Percentiles rank a stretch among this genome's conserved stretches.
phyloP scores from a whole-genome alignment of 2,888 invertebrate species.

The Aelia acuminata region DNA sequence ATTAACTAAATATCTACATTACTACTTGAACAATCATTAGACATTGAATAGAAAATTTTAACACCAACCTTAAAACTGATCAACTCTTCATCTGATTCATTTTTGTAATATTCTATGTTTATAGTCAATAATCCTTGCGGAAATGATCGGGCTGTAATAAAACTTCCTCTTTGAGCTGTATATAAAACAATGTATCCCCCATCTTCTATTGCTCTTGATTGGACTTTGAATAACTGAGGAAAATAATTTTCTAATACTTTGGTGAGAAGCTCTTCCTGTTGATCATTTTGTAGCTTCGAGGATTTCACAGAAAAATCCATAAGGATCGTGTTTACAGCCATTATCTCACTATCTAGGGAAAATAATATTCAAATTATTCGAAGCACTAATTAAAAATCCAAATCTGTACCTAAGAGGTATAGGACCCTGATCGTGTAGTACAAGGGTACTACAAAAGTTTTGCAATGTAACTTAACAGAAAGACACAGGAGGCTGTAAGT shows the following conservation, averaged over 20 bases:
- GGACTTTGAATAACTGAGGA: slow-evolving; percentile 78
- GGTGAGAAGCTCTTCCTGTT: slow-evolving; percentile 78
- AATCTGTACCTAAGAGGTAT: neutral
- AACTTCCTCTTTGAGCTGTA: slow-evolving; percentile 79
- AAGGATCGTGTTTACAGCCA: slow-evolving; percentile 85
- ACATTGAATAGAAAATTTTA: slow-evolving; percentile 66
- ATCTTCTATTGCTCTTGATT: slow-evolving; percentile 76
- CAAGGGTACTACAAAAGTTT: too few relatives aligned
- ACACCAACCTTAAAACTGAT: slow-evolving; percentile 81
- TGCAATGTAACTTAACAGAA: too few relatives aligned
- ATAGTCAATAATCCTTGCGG: slow-evolving; percentile 83
- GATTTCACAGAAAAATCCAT: slow-evolving; percentile 85
- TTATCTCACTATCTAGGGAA: slow-evolving; percentile 68
- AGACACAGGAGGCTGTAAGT: too few relatives aligned
- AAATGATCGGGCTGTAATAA: slow-evolving; percentile 81
- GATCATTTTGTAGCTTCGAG: slow-evolving; percentile 77
- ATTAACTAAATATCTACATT: neutral
- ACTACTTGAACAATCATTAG: neutral
- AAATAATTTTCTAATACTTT: slow-evolving; percentile 81
- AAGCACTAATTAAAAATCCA: neutral
- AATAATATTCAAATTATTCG: neutral
- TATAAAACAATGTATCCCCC: slow-evolving; percentile 80
- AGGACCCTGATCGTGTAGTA: too few relatives aligned
- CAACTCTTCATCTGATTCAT: slow-evolving; percentile 80
- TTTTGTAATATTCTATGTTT: slow-evolving; percentile 87